phyloP scores from a whole-genome alignment of 2,113 vertebrate species.

The Hypanus sabinus region DNA sequence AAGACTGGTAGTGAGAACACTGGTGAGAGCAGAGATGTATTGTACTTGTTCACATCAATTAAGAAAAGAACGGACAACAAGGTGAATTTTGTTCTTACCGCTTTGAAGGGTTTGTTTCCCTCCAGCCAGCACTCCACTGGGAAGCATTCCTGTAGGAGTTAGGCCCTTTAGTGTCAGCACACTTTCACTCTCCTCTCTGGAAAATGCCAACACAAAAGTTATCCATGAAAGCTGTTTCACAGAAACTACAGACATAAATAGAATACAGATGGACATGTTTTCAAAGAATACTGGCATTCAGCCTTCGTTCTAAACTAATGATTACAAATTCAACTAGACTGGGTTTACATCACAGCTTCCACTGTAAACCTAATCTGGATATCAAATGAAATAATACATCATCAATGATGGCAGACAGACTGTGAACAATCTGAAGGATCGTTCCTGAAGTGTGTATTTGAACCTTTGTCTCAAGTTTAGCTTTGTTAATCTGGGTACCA shows the following conservation, averaged over 20 bases:
- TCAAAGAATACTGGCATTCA: background rate
- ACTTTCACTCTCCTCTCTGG: constrained; percentile 96
- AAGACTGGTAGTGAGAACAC: background rate
- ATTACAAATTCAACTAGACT: background rate
- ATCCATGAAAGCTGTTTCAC: background rate
- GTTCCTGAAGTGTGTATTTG: background rate
- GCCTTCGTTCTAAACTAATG: too few species aligned
- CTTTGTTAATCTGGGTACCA: background rate
- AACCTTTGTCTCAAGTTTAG: background rate
- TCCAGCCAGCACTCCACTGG: constrained; percentile 91
- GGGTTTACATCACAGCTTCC: background rate
- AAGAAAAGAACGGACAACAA: background rate
- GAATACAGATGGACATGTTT: background rate
- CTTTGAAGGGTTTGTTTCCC: constrained; percentile 96
- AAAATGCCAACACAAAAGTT: constrained; percentile 21
- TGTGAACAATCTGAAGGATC: background rate
- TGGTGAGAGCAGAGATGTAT: background rate
- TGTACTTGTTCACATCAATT: background rate
- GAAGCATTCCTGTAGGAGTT: constrained; percentile 96
- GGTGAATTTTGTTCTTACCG: constrained; percentile 65
- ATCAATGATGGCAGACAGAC: background rate
- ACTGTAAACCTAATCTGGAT: background rate
- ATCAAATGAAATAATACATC: background rate
- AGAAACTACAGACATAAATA: background rate
- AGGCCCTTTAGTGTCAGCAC: constrained; percentile 93